Conservation (phyloP, 2,888 invertebrate species). For the Ophioninae sp. region DNA sequence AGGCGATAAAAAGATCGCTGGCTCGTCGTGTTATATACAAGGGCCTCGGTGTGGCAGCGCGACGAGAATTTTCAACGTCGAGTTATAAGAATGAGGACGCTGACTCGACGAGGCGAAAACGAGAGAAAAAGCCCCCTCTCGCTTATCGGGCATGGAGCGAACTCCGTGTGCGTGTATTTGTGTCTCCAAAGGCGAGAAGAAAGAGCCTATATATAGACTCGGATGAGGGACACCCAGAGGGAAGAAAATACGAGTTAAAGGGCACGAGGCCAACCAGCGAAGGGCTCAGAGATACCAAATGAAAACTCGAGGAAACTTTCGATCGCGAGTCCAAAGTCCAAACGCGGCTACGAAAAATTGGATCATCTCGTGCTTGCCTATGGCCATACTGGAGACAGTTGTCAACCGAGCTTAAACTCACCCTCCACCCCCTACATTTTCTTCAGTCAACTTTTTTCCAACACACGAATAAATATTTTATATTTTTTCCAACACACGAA, state of each 20-base stretch:
- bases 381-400: conserved; percentile 9
- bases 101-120: conserved; percentile 60
- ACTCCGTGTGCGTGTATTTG: background rate
- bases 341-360: conserved; percentile 45
- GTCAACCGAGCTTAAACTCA: conserved; percentile 53
- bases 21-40: background rate
- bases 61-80: conserved; percentile 59
- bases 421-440: conserved; percentile 10
- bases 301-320: conserved; percentile 50
- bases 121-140: conserved; percentile 40
- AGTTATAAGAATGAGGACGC: conserved; percentile 62
- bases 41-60: conserved; percentile 24
- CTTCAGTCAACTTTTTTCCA: conserved; percentile 1
- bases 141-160: conserved; percentile 10
- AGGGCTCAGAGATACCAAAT: conserved; percentile 29
- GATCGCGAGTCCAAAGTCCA: conserved; percentile 51
- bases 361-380: conserved; percentile 47
- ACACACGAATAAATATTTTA: no score
- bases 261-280: background rate
- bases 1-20: conserved; percentile 23
- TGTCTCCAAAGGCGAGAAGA: conserved; percentile 13
- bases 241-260: conserved; percentile 48
- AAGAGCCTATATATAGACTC: background rate
- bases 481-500: no score
- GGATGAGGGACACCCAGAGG: background rate